Evolutionary conservation across 37 sponge, comb jelly and placozoan species (phyloP).

Genomic region (Petrosia ficiformis): DNA sequence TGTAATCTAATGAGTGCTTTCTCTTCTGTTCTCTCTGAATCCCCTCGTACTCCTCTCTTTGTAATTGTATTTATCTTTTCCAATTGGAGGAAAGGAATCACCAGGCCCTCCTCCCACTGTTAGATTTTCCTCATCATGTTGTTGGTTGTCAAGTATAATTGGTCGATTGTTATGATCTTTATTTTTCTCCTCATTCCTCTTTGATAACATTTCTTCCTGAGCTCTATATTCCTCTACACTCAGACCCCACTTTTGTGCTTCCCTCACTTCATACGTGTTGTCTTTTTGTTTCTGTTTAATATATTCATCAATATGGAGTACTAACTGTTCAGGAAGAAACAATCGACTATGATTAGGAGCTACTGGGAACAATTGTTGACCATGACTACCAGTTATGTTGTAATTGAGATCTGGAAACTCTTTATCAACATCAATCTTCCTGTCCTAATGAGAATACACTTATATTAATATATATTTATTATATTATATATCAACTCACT

Average conservation of each 20-base stretch:
- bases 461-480: background rate
- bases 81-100: background rate
- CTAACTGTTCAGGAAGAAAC: background rate
- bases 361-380: background rate
- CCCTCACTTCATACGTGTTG: background rate
- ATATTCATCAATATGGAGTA: background rate
- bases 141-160: background rate
- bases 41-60: background rate
- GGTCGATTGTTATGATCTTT: background rate
- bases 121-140: background rate
- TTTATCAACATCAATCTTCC: background rate
- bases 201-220: background rate
- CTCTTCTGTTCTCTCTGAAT: background rate
- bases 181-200: background rate
- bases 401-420: background rate
- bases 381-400: background rate
- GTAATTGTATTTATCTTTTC: background rate
- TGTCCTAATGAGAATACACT: background rate
- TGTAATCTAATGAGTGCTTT: background rate
- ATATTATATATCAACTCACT: background rate
- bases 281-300: background rate
- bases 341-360: background rate
- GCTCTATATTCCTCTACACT: background rate
- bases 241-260: background rate
- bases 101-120: background rate